These are phyloP conservation scores for Aporophyla nigra DNA, from an alignment of 2,888 invertebrate species.

Conservation along the genomic window DNA sequence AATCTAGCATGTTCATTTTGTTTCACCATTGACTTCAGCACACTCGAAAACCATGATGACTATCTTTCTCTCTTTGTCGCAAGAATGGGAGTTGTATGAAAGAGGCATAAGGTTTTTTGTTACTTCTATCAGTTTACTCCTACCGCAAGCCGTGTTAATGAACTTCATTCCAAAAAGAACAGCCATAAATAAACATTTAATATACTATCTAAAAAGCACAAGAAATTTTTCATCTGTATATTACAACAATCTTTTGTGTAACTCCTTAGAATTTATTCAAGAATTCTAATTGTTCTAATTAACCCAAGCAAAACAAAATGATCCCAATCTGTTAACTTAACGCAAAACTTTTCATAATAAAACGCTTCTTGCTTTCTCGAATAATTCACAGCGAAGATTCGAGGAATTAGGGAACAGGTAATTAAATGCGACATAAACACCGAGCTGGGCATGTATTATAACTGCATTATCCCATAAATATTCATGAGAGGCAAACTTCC, in stretches of 20 bases:
- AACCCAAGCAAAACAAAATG: conserved; percentile 44
- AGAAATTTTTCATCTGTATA: conserved; percentile 12
- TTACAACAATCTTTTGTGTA: conserved; percentile 23
- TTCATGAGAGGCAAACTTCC: conserved; percentile 86
- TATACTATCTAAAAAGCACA: not conserved
- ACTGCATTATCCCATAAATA: conserved; percentile 88
- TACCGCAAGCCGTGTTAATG: not conserved
- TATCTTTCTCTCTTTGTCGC: too few relatives aligned
- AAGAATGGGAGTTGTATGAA: not conserved
- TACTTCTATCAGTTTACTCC: too few relatives aligned
- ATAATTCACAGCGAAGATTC: conserved; percentile 68
- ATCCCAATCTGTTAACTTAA: conserved; percentile 53
- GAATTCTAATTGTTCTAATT: conserved; percentile 50
- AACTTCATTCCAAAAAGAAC: not conserved
- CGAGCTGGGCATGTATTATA: conserved; percentile 80
- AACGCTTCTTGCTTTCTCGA: conserved; percentile 18
- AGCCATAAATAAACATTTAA: not conserved
- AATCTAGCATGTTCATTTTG: too few relatives aligned
- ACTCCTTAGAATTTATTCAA: conserved; percentile 27
- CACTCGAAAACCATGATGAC: too few relatives aligned
- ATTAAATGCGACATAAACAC: conserved; percentile 81
- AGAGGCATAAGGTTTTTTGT: not conserved
- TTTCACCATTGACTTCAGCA: too few relatives aligned
- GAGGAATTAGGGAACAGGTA: conserved; percentile 76
- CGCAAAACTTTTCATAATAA: conserved; percentile 36